phyloP scores from a whole-genome alignment of 2,797 vertebrate genomes.

The Poliocrania exsul region DNA sequence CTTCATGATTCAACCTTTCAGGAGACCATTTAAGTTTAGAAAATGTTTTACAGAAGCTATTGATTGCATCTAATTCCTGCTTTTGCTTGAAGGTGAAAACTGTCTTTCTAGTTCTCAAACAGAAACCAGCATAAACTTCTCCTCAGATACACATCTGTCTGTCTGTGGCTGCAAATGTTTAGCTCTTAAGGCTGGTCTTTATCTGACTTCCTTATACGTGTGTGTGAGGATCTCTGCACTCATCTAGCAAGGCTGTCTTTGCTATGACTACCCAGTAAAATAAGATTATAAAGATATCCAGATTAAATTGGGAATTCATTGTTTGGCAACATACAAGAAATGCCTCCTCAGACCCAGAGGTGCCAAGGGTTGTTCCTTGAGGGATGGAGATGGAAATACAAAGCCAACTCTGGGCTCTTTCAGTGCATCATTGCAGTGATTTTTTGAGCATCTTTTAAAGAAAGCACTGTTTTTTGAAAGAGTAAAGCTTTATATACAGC shows the following conservation, averaged over 20 bases:
- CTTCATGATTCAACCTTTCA: neutral
- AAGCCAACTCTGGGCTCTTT: neutral
- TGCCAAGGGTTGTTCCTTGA: neutral
- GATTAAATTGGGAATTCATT: neutral
- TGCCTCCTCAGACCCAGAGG: neutral
- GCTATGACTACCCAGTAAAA: neutral
- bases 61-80: neutral
- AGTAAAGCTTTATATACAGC: neutral
- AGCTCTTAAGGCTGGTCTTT: neutral
- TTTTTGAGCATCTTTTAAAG: neutral
- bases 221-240: neutral
- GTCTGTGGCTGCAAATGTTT: neutral
- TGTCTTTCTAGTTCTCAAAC: neutral
- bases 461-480: neutral
- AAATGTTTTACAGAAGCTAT: neutral
- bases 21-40: neutral
- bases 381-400: neutral
- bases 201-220: neutral
- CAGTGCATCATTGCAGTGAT: neutral
- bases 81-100: neutral
- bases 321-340: neutral
- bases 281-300: neutral
- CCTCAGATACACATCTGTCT: constrained; percentile 24
- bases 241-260: neutral
- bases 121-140: neutral